Evolutionary conservation across 2,888 invertebrate species (phyloP).

Genomic region (Corbicula japonica): DNA sequence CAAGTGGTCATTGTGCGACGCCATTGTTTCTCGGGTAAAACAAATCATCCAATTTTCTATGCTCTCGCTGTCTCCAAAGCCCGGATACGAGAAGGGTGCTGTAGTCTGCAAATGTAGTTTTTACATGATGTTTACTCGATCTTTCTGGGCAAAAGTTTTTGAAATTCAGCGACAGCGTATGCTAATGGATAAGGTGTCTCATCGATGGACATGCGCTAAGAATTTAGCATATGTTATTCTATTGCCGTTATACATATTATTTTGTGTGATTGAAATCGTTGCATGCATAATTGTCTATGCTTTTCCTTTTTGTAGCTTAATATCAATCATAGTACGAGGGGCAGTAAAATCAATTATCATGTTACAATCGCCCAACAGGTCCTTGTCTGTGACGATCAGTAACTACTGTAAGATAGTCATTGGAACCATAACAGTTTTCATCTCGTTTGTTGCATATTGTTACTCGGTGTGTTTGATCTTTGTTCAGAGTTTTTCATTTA

Average conservation of each 20-base stretch:
- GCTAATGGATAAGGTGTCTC: no score
- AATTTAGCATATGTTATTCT: no score
- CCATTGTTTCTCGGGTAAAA: slow-evolving; percentile 17
- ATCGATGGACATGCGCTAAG: no score
- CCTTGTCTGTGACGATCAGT: neutral
- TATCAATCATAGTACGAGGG: slow-evolving; percentile 9
- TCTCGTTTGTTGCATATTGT: slow-evolving; percentile 8
- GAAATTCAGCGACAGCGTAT: neutral
- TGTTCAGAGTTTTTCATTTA: slow-evolving; percentile 24
- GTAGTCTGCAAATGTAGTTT: slow-evolving; percentile 4
- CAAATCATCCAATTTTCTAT: slow-evolving; percentile 9
- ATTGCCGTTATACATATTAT: neutral
- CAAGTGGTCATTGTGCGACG: neutral
- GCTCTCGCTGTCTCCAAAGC: neutral
- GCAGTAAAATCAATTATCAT: neutral
- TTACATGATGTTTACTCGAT: slow-evolving; percentile 8
- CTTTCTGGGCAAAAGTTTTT: slow-evolving; percentile 11
- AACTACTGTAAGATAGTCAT: neutral
- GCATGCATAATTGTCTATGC: slow-evolving; percentile 5
- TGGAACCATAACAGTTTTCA: neutral
- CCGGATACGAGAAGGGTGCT: slow-evolving; percentile 12
- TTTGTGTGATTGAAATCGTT: slow-evolving; percentile 1
- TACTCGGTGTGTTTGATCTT: slow-evolving; percentile 19
- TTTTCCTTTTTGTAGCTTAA: slow-evolving; percentile 11
- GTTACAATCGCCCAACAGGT: neutral